phyloP scores from a whole-genome alignment of 1,140 invertebrate genomes.

The Sweltsa coloradensis region DNA sequence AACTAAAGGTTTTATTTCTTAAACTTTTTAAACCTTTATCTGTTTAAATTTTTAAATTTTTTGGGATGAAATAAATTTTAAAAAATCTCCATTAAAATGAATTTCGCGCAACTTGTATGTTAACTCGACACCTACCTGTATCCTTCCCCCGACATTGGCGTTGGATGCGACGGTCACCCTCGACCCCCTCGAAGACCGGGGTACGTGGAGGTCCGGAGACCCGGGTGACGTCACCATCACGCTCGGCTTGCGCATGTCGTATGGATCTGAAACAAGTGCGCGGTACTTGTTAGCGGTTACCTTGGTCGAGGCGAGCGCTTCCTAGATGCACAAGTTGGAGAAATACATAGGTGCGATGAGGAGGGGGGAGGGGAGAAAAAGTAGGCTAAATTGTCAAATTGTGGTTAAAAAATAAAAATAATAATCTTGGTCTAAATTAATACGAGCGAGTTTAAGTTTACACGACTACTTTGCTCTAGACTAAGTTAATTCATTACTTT shows the following conservation, averaged over 20 bases:
- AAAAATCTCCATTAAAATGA: too few relatives aligned
- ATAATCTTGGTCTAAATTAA: too few relatives aligned
- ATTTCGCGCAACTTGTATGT: too few relatives aligned
- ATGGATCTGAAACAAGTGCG: constrained; percentile 37
- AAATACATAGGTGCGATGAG: neutral
- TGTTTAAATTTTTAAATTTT: too few relatives aligned
- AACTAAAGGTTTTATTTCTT: too few relatives aligned
- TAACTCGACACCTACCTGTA: constrained; percentile 32
- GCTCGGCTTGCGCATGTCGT: constrained; percentile 50
- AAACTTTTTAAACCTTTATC: too few relatives aligned
- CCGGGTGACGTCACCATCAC: constrained; percentile 79
- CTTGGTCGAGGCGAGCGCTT: neutral
- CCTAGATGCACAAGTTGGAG: neutral
- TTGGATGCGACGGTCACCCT: constrained; percentile 30
- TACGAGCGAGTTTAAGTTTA: too few relatives aligned
- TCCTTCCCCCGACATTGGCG: constrained; percentile 48
- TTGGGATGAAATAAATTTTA: too few relatives aligned
- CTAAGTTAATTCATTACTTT: neutral
- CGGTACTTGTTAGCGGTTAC: neutral
- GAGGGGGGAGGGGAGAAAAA: neutral
- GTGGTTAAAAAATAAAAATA: too few relatives aligned
- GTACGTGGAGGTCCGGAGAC: constrained; percentile 57
- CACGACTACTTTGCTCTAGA: neutral
- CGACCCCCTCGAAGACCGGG: constrained; percentile 31
- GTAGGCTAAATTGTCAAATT: too few relatives aligned